phyloP scores from a whole-genome alignment of 2,797 vertebrate genomes.

The Leptoclinus maculatus region DNA sequence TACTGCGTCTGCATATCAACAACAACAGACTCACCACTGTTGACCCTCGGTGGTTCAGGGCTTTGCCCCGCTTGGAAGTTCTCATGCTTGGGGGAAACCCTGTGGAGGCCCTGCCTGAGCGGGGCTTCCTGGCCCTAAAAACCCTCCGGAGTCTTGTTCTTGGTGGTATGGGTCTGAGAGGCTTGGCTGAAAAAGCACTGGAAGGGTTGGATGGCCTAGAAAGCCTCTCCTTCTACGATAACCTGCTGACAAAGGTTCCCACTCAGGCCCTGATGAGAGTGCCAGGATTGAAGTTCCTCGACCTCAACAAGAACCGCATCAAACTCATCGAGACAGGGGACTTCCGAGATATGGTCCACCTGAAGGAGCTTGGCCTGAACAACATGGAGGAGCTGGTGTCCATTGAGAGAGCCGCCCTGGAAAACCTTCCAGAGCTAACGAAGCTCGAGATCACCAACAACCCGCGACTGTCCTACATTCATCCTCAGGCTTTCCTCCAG shows the following conservation, averaged over 20 bases:
- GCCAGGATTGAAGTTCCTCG: conserved; percentile 94
- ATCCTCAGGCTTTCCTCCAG: conserved; percentile 92
- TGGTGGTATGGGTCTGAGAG: conserved; percentile 91
- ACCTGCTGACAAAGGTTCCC: conserved; percentile 90
- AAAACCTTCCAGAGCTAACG: conserved; percentile 96
- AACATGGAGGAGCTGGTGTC: conserved; percentile 98
- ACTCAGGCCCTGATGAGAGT: conserved; percentile 90
- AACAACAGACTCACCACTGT: conserved; percentile 91
- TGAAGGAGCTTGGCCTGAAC: conserved; percentile 97
- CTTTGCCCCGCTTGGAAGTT: conserved; percentile 91
- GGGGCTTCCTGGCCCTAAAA: conserved; percentile 89
- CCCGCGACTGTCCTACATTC: conserved; percentile 94
- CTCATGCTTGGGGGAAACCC: conserved; percentile 98
- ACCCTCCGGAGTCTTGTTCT: conserved; percentile 94
- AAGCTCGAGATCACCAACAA: conserved; percentile 98
- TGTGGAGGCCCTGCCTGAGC: conserved; percentile 90
- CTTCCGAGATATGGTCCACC: conserved; percentile 93
- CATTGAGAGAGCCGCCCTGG: conserved; percentile 93
- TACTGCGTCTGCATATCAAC: conserved; percentile 95
- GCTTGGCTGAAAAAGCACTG: conserved; percentile 90
- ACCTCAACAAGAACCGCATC: conserved; percentile 96
- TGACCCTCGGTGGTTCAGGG: conserved; percentile 92
- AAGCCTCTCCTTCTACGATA: conserved; percentile 98
- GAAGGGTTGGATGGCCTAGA: conserved; percentile 92
- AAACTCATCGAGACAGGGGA: conserved; percentile 92